These are phyloP conservation scores for Cassiopea xamachana DNA, from an alignment of 30 jellyfish, hydroid and myxozoan species.

Conservation along the genomic window DNA sequence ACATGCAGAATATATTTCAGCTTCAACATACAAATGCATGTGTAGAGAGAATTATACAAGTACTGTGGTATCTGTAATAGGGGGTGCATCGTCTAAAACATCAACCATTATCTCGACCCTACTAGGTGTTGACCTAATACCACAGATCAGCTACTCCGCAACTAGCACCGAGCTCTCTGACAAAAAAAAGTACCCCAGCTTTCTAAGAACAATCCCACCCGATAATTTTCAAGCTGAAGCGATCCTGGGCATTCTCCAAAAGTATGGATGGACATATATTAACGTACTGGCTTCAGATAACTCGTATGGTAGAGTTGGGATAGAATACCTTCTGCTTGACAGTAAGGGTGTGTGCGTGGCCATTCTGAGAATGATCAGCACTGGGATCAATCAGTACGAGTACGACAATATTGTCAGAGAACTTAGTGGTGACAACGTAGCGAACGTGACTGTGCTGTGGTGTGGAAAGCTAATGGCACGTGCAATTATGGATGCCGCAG, in stretches of 20 bases:
- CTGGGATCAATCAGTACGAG: slow-evolving; percentile 5
- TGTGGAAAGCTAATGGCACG: slow-evolving; percentile 65
- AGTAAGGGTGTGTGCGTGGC: slow-evolving; percentile 65
- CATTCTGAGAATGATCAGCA: slow-evolving; percentile 13
- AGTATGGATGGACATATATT: slow-evolving; percentile 85
- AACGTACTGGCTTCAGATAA: slow-evolving; percentile 86
- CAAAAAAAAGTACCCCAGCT: slow-evolving; percentile 68
- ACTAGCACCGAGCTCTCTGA: slow-evolving; percentile 77
- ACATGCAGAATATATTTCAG: neutral
- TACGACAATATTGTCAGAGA: slow-evolving; percentile 12
- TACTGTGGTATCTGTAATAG: slow-evolving; percentile 74
- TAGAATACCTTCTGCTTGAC: slow-evolving; percentile 45
- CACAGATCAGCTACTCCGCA: slow-evolving; percentile 91
- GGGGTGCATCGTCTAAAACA: slow-evolving; percentile 88
- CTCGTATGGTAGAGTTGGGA: slow-evolving; percentile 89
- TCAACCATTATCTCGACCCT: slow-evolving; percentile 59
- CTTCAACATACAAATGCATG: neutral
- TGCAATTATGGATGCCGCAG: slow-evolving; percentile 51
- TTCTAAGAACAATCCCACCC: slow-evolving; percentile 93
- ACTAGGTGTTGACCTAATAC: slow-evolving; percentile 65
- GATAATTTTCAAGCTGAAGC: slow-evolving; percentile 79
- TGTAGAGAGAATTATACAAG: neutral
- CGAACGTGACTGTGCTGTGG: slow-evolving; percentile 73
- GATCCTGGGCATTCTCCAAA: slow-evolving; percentile 68
- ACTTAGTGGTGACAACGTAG: slow-evolving; percentile 14